Evolutionary conservation across 2,888 invertebrate genomes (phyloP).

Genomic region (Trisateles emortualis): DNA sequence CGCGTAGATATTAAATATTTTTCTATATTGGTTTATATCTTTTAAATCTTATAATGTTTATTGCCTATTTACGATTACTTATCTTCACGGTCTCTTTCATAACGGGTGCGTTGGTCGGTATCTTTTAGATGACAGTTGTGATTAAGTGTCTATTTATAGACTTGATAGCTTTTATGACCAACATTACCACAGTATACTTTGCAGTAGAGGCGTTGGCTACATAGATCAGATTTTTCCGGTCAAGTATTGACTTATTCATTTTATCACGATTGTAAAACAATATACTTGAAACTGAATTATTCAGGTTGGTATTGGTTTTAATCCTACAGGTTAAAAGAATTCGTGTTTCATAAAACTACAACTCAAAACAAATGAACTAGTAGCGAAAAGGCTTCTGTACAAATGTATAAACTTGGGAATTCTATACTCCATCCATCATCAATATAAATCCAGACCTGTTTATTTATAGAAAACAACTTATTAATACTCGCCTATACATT

Average conservation of each 20-base stretch:
- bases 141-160: conserved; percentile 14
- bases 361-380: too few species aligned
- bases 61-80: conserved; percentile 33
- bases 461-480: conserved; percentile 1
- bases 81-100: conserved; percentile 30
- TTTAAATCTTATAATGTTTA: conserved; percentile 33
- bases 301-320: too few species aligned
- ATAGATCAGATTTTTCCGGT: too few species aligned
- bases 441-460: conserved; percentile 7
- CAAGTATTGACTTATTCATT: too few species aligned
- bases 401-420: conserved; percentile 4
- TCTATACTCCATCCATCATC: conserved; percentile 4
- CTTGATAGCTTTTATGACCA: background rate
- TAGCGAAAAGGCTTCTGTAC: background rate
- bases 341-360: background rate
- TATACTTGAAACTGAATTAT: too few species aligned
- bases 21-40: conserved; percentile 36
- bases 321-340: too few species aligned
- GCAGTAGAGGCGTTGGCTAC: background rate
- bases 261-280: too few species aligned
- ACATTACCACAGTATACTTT: conserved; percentile 26
- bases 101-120: conserved; percentile 11
- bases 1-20: conserved; percentile 25
- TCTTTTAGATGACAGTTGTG: conserved; percentile 19
- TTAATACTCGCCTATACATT: conserved; percentile 1